phyloP scores from a whole-genome alignment of 2,797 vertebrate genomes.

The Oophaga sylvatica region DNA sequence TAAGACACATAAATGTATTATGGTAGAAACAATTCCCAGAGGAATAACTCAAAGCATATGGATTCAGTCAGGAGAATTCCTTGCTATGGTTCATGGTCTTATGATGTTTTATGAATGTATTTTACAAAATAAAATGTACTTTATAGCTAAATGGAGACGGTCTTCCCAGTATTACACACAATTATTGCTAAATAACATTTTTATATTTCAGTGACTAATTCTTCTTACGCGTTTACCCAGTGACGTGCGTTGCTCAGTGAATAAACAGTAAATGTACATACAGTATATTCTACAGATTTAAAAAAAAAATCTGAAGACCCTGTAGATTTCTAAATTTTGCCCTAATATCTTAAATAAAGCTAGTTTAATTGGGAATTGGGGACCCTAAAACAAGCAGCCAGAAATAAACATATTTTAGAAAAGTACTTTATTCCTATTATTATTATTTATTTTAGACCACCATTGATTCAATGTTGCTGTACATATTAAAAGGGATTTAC shows the following conservation, averaged over 20 bases:
- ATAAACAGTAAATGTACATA: not conserved
- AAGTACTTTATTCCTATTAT: too few relatives aligned
- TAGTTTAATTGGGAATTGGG: too few relatives aligned
- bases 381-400: not conserved
- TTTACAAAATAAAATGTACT: constrained; percentile 80
- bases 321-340: not conserved
- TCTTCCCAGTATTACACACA: constrained; percentile 74
- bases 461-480: too few relatives aligned
- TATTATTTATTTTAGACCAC: too few relatives aligned
- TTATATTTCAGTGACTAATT: constrained; percentile 63
- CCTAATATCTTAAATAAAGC: not conserved
- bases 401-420: not conserved
- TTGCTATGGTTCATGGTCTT: constrained; percentile 77
- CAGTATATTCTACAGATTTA: not conserved
- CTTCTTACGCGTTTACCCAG: constrained; percentile 32
- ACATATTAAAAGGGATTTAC: too few relatives aligned
- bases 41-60: constrained; percentile 76
- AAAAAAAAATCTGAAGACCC: not conserved
- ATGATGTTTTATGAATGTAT: constrained; percentile 81
- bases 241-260: constrained; percentile 13
- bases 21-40: constrained; percentile 63
- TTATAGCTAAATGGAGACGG: constrained; percentile 72
- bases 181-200: constrained; percentile 67
- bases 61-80: constrained; percentile 69
- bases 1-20: constrained; percentile 53